Evolutionary conservation across 2,888 invertebrate genomes (phyloP), one percentile per base, ranked within the genome.

Genomic region (Trypoxylon attenuatum): DNA sequence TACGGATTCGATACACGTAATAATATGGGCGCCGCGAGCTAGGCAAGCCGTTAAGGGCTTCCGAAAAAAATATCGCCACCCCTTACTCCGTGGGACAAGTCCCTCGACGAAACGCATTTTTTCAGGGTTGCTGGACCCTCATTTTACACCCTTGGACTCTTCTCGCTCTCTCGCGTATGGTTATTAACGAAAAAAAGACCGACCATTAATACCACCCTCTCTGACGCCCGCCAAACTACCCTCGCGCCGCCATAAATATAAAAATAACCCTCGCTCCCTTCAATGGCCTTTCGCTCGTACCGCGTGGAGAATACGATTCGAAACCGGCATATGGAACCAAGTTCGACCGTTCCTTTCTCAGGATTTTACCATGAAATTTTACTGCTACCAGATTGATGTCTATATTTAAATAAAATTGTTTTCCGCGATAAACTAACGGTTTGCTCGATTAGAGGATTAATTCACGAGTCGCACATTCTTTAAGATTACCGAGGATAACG

Each of bases 311-410:
- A 78, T 75, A 77, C 81, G 78, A 82, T 77, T 81, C 71, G 76
- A 79, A 78, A 79, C 77, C 78, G 78, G 80, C 83, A 82, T 82
- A 82, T 81, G 83, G 83, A 66, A 49, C 53, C 52, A n/a, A n/a
- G n/a, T n/a, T n/a, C n/a, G n/a, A n/a, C n/a, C n/a, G n/a, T n/a
- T n/a, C n/a, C n/a, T n/a, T n/a, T n/a, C n/a, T n/a, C n/a, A n/a
- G n/a, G n/a, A n/a, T n/a, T n/a, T n/a, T n/a, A n/a, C n/a, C n/a
- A n/a, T n/a, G n/a, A n/a, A n/a, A n/a, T n/a, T n/a, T n/a, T n/a
- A n/a, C n/a, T n/a, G n/a, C n/a, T n/a, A n/a, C n/a, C n/a, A n/a
- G n/a, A n/a, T n/a, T n/a, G n/a, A n/a, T n/a, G n/a, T n/a, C n/a
- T n/a, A n/a, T n/a, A n/a, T n/a, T n/a, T n/a, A n/a, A n/a, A n/a